Base-by-base conservation (phyloP, 92 coral and sea anemone genomes). In the Pocillopora grandis region DNA sequence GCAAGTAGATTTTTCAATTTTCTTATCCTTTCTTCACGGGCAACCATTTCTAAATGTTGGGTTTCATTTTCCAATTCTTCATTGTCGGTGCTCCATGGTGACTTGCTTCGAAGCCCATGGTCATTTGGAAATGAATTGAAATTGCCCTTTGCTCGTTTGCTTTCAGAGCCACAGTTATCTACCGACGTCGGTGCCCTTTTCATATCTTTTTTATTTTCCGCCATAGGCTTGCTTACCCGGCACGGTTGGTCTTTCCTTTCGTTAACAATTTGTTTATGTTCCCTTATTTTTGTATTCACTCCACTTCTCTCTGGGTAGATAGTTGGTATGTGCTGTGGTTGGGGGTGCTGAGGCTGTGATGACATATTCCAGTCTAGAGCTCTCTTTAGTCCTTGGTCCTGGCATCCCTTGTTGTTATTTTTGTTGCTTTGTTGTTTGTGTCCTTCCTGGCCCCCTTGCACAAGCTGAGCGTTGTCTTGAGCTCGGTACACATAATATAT, bases 1-100 rank as follows among this genome's bases (percentile, higher is more conserved):
- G 21, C 23, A 20, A 79, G 83, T 21, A 79, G 42, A 55, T 14
- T 52, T 79, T 79, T 79, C 33, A 79, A 65, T 10, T 42, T 64
- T 52, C 83, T 42, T 65, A 79, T 79, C 31, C 83, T 79, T 49
- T 79, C 62, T 72, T 64, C 83, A 12, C 83, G 83, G 33, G 72
- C 74, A 20, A 20, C 65, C 16, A 61, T 76, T 35, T 76, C 68
- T 6, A 63, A 59, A 8, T 9, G 17, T 76, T 76, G 61, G 20
- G 80, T 12, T 4, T 2, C 62, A 23, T 76, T 60, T 58, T 76
- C 37, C 17, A 56, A 21, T 48, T 58, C 78, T 21, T 75, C 60
- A 10, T 23, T 17, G 35, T 58, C 1, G 23, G 15, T 76, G 16
- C 12, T 57, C 9, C 27, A 9, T 7, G 23, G 27, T 37, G 17